A percentile compares a stretch with the other conserved stretches of the same genome.
These are phyloP conservation scores for Stegodyphus dumicola DNA, from an alignment of 1,140 invertebrate genomes.

Conservation along the genomic window DNA sequence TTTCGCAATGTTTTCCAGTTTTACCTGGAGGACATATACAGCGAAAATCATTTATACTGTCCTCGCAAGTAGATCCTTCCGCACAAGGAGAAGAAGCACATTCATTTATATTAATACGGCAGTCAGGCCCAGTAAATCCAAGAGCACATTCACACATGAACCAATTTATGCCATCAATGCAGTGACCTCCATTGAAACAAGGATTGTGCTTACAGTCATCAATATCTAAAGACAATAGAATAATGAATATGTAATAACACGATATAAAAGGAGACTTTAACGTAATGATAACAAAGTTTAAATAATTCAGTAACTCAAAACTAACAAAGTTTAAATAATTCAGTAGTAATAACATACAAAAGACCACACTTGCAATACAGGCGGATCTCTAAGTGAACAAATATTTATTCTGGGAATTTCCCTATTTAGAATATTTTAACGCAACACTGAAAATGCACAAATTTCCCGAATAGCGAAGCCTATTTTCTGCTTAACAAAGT, in stretches of 20 bases:
- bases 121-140: conserved; percentile 75
- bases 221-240: conserved; percentile 59
- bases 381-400: no score
- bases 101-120: conserved; percentile 67
- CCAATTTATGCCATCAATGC: conserved; percentile 80
- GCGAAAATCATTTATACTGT: conserved; percentile 75
- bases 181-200: conserved; percentile 69
- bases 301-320: no score
- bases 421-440: no score
- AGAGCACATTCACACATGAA: conserved; percentile 78
- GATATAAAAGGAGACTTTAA: no score
- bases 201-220: conserved; percentile 66
- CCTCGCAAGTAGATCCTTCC: conserved; percentile 65
- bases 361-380: no score
- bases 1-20: conserved; percentile 87
- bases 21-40: conserved; percentile 88
- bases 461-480: no score
- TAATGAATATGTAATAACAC: neutral
- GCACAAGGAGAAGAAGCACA: conserved; percentile 68
- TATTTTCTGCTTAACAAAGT: no score
- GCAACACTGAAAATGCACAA: no score
- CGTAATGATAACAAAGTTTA: no score
- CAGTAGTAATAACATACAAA: no score
- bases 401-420: no score
- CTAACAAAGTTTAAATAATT: no score